These are phyloP conservation scores for Strongylocentrotus purpuratus DNA, from an alignment of 35 echinoderm and acorn worm genomes.

Conservation along the genomic window DNA sequence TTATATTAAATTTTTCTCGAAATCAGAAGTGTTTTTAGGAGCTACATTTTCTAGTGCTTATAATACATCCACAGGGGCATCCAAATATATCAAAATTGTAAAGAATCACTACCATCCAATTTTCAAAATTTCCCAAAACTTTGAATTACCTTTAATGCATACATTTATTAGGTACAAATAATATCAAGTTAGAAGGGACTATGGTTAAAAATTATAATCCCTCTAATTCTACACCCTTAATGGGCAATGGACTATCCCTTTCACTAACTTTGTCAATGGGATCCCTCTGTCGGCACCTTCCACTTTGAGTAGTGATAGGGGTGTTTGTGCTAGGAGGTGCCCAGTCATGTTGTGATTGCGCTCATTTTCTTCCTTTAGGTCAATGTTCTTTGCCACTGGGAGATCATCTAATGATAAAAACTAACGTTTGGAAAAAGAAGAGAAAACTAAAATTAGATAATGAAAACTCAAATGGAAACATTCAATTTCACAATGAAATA, in stretches of 20 bases:
- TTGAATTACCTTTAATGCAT: too few species aligned
- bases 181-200: too few species aligned
- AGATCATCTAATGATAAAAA: conserved; percentile 66
- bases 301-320: conserved; percentile 57
- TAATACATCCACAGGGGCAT: too few species aligned
- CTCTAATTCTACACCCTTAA: too few species aligned
- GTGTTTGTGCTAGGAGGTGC: conserved; percentile 49
- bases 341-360: conserved; percentile 58
- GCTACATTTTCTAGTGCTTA: too few species aligned
- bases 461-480: neutral
- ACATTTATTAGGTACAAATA: too few species aligned
- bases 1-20: too few species aligned
- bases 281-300: conserved; percentile 47
- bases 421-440: neutral
- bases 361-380: conserved; percentile 49
- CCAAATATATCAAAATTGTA: too few species aligned
- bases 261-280: conserved; percentile 59
- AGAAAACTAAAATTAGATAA: neutral
- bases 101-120: too few species aligned
- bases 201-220: too few species aligned
- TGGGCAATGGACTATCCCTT: neutral
- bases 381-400: conserved; percentile 59
- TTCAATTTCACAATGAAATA: neutral
- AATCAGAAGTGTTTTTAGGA: too few species aligned
- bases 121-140: too few species aligned